Base-by-base conservation (phyloP, 2,888 invertebrate species). In the Amitus sp. region DNA sequence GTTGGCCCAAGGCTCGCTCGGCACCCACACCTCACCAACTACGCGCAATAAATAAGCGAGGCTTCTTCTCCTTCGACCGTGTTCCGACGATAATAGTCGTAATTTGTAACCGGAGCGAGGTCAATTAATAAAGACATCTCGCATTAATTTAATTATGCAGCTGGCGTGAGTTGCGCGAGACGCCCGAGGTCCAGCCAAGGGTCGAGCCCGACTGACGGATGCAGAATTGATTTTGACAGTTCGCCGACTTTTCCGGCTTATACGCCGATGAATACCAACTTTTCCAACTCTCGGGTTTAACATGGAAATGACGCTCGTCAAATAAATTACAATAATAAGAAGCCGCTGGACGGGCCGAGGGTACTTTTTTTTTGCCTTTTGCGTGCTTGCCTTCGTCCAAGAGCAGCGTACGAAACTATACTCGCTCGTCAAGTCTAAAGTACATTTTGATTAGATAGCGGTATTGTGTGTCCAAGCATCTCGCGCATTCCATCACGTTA, bases 111-210 rank as follows among this genome's bases (percentile, higher is more conserved):
- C 65, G 63, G 67, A 68, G 62, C 72, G 59, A 71, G 69, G 69
- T 75, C 73, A 73, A 75, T 75, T 75, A 75, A 75, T 73, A 72
- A 73, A 73, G 71, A 70, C 73, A 73, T 69, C 67, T 48, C 56
- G 62, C 68, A 73, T 74, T 73, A 73, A 75, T 75, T 73, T 69
- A 69, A 73, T 75, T 73, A 71, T 53, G 54, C 66, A 55, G 45
- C 53, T 45, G 48, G 42, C 61, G 56, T 59, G 56, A n/a, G 46
- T 46, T 19, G 27, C 50, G 46, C 33, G 23, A 20, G 48, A 40
- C 10, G 42, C 46, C 53, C 52, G 37, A 42, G 42, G 42, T 42
- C 42, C 42, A 20, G 42, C 19, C 19, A 42, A 42, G 42, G 46
- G 47, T 43, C 37, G 52, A 45, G 33, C 30, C 28, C 33, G 33